Base-by-base conservation (phyloP, 2,113 vertebrate species). In the Vimba vimba region DNA sequence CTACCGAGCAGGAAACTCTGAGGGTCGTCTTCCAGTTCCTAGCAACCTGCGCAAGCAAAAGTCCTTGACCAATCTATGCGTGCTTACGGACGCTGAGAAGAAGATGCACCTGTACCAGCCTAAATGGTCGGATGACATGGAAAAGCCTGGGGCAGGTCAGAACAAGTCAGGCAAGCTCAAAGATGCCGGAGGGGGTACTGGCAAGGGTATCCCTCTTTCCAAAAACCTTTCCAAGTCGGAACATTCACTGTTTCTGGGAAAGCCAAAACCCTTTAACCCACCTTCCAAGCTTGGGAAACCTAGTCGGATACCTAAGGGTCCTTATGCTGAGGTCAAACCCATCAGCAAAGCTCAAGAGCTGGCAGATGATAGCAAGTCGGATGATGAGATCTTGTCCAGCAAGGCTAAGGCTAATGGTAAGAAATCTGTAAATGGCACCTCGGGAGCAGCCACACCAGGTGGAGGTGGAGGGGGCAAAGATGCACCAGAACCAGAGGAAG, bases 301-400 rank as follows among this genome's bases (percentile, higher is more conserved):
- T 0, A 99, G 97, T 94, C 96, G 97, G 84, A 98, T 99, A 88
- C 97, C 96, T 52, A 95, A 97, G 30, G 97, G 97, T 87, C 97
- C 97, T 64, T 98, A 96, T 73, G 97, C 97, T 2, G 97, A 99
- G 92, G 97, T 98, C 89, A 99, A 98, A 88, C 97, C 97, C 69
- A 96, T 98, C 86, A 98, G 97, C 92, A 98, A 98, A 90, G 92
- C 95, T 45, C 92, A 96, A 0, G 97, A 97, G 89, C 92, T 92
- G 0, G 91, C 94, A 68, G 94, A 94, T 1, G 90, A 90, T 82
- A 91, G 94, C 89, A 94, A 94, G 88, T 95, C 94, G 52, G 96
- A 97, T 79, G 93, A 96, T 9, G 93, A 95, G 90, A 92, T 97
- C 88, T 94, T 96, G 30, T 94, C 95, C 55, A 93, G 93, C 87